Percentiles rank a stretch among this genome's conserved stretches.
Conservation (phyloP, 2,888 invertebrate genomes). For the Ennomos erosarius region DNA sequence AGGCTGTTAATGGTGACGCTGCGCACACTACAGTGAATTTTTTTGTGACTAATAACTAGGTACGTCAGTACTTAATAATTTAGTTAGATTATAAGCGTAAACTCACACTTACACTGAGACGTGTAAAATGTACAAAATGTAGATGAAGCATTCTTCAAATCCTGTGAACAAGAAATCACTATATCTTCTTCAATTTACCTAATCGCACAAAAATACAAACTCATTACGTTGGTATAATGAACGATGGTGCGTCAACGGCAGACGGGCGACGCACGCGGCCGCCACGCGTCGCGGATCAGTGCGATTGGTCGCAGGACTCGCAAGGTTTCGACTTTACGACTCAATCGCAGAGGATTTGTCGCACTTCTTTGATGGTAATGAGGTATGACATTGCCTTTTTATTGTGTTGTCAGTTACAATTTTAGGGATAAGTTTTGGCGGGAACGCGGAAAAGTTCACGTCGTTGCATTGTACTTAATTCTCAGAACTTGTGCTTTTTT, state of each 20-base stretch:
- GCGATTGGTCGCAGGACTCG: constrained; percentile 57
- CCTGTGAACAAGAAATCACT: constrained; percentile 7
- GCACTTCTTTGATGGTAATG: constrained; percentile 60
- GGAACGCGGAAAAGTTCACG: no score
- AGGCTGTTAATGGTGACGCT: no score
- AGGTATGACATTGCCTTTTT: constrained; percentile 74
- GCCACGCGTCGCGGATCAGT: constrained; percentile 65
- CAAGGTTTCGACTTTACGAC: constrained; percentile 54
- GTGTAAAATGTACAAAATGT: no score
- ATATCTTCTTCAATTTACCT: constrained; percentile 29
- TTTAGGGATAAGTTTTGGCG: no score
- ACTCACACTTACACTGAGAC: no score
- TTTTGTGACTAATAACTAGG: no score
- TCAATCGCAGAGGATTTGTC: constrained; percentile 67
- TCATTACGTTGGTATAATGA: constrained; percentile 57
- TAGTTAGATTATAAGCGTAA: no score
- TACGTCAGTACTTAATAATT: no score
- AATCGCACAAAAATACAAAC: constrained; percentile 44
- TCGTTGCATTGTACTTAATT: no score
- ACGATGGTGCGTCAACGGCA: constrained; percentile 57
- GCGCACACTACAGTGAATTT: no score
- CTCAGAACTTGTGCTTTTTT: no score
- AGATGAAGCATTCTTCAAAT: no score
- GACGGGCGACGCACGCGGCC: constrained; percentile 61
- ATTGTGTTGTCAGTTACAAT: constrained; percentile 46